Conservation (phyloP, 2,888 invertebrate genomes). For the Gibbula magus region DNA sequence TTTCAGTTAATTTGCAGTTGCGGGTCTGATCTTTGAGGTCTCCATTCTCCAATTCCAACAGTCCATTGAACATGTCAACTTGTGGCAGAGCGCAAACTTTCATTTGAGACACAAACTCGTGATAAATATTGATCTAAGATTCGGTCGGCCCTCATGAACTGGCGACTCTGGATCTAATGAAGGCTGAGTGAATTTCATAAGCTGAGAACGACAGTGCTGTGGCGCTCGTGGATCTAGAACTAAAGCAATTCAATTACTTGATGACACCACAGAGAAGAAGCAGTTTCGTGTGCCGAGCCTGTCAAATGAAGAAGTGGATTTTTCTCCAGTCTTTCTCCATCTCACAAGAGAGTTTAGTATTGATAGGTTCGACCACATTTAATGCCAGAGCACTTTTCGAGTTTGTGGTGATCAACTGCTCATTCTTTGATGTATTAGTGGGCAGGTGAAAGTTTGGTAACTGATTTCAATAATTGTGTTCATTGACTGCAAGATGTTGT, state of each 20-base stretch:
- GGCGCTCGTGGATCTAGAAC: background rate
- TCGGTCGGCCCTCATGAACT: background rate
- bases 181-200: slow-evolving; percentile 6
- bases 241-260: background rate
- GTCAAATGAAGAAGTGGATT: background rate
- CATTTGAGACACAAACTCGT: background rate
- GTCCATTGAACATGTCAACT: slow-evolving; percentile 6
- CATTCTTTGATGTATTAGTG: too few species aligned
- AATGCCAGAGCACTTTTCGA: too few species aligned
- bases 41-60: background rate
- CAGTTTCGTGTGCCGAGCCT: background rate
- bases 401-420: too few species aligned
- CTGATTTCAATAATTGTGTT: too few species aligned
- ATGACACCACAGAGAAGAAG: background rate
- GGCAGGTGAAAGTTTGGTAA: too few species aligned
- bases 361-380: too few species aligned
- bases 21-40: too few species aligned
- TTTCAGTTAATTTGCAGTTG: too few species aligned
- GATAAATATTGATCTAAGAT: background rate
- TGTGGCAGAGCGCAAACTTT: background rate
- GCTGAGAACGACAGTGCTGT: background rate
- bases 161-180: background rate
- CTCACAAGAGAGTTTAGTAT: too few species aligned
- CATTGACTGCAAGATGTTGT: too few species aligned
- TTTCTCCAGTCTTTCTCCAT: too few species aligned